Evolutionary conservation across 1,140 invertebrate genomes (phyloP), one percentile per base, ranked within the genome.

Genomic region (Drosophila nigrodunni): DNA sequence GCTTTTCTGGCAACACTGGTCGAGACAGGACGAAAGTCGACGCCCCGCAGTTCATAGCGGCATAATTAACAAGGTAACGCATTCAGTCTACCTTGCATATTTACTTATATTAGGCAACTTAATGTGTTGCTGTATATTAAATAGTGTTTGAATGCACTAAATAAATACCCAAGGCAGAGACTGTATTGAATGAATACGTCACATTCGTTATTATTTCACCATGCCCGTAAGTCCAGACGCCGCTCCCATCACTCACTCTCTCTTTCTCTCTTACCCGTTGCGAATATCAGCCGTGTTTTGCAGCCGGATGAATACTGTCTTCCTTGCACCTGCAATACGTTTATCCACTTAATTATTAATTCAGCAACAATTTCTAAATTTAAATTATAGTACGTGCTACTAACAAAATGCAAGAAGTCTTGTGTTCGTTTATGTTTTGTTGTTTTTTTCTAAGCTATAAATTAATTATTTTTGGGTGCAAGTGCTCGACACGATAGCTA

Each of bases 201-300:
- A 41, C 39, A 8, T 41, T 41, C 9, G 9, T 41, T 11, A 41
- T 41, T 41, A 41, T 41, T 41, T 41, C 10, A 30, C 39, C 39
- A 41, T 41, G 39, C 3, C 9, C 9, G 39, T 2, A 41, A 30
- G 39, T 4, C 41, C 41, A 43, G 41, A 43, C 41, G 41, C 41
- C 41, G 41, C 11, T 43, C 11, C 39, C 39, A 11, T 41, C 10
- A 58, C 62, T 50, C 30, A 43, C 2, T 39, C 43, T 55, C 11
- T 44, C 18, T 47, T 3, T 50, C 49, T 30, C 30, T 76, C 82
- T 87, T 73, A 87, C 82, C 79, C 68, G 73, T 82, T 69, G 74
- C 83, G 8, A 11, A 2, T 41, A 37, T 57, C 66, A 75, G 74
- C 61, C 62, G 49, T 47, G 34, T 58, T 44, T 61, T 62, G 15